Evolutionary conservation across 2,888 invertebrate genomes (phyloP).

Genomic region (Sthenelais limicola): DNA sequence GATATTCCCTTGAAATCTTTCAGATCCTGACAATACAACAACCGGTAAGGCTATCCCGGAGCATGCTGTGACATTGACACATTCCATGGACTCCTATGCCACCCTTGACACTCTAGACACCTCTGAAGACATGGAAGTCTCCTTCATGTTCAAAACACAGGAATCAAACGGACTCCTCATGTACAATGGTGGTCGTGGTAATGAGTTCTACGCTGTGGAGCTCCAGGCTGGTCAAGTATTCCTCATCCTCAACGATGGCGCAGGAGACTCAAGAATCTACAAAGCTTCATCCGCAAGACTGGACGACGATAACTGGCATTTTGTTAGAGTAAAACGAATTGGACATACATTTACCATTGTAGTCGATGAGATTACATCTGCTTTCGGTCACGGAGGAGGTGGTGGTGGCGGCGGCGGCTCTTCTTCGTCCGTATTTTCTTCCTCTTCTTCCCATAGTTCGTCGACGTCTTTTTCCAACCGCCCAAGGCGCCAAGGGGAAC

Average conservation of each 20-base stretch:
- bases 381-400: too few species aligned
- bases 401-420: too few species aligned
- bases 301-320: slow-evolving; percentile 65
- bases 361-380: too few species aligned
- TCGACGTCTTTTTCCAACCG: slow-evolving; percentile 21
- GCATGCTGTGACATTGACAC: slow-evolving; percentile 20
- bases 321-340: slow-evolving; percentile 49
- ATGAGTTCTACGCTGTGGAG: slow-evolving; percentile 63
- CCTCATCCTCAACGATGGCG: slow-evolving; percentile 63
- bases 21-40: too few species aligned
- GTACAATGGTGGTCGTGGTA: slow-evolving; percentile 54
- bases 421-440: too few species aligned
- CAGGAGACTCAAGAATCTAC: slow-evolving; percentile 19
- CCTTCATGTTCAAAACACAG: slow-evolving; percentile 65
- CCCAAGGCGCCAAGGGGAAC: slow-evolving; percentile 32
- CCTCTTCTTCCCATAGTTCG: too few species aligned
- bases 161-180: slow-evolving; percentile 62
- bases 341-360: slow-evolving; percentile 12
- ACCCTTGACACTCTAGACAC: slow-evolving; percentile 47
- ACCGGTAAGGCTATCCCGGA: slow-evolving; percentile 26
- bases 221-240: slow-evolving; percentile 62
- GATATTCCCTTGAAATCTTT: too few species aligned
- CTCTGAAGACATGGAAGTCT: slow-evolving; percentile 48
- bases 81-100: slow-evolving; percentile 38
- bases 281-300: slow-evolving; percentile 43